Conservation (phyloP, 2,888 invertebrate genomes). For the Coelopa pilipes region DNA sequence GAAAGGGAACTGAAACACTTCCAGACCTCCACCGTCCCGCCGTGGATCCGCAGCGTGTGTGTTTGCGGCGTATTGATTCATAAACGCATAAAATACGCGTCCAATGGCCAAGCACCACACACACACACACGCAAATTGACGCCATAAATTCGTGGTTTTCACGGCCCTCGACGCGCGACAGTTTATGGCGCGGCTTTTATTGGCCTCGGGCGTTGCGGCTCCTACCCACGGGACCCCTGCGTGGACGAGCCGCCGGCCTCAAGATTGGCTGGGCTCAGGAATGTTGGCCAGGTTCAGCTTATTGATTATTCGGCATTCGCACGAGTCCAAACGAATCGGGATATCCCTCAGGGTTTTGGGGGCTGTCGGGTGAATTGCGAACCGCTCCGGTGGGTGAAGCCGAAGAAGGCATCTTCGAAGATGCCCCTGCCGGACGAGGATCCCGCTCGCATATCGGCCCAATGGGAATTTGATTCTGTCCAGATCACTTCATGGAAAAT, state of each 20-base stretch:
- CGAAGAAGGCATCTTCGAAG: no score
- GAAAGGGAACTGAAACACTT: background rate
- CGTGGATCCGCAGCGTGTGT: background rate
- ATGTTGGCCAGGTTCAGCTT: background rate
- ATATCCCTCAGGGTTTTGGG: background rate
- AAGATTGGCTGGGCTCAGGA: no score
- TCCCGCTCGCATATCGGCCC: background rate
- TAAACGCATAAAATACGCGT: slow-evolving; percentile 10
- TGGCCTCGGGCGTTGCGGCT: background rate
- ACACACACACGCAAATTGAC: slow-evolving; percentile 31
- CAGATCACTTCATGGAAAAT: slow-evolving; percentile 1
- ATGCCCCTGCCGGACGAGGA: no score
- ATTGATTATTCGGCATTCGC: background rate
- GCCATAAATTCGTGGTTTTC: slow-evolving; percentile 38
- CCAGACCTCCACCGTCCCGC: background rate
- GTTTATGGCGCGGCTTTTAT: slow-evolving; percentile 8
- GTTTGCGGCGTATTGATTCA: background rate
- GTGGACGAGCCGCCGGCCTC: no score
- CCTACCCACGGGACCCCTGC: no score
- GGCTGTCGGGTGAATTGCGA: background rate
- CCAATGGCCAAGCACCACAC: slow-evolving; percentile 2
- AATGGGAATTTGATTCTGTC: slow-evolving; percentile 6
- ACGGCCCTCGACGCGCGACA: slow-evolving; percentile 30
- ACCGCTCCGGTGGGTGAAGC: background rate
- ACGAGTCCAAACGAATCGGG: background rate